A percentile compares a stretch with the other conserved stretches of the same genome.
Evolutionary conservation across 2,113 vertebrate genomes (phyloP).

Genomic region (Cathartes aura): DNA sequence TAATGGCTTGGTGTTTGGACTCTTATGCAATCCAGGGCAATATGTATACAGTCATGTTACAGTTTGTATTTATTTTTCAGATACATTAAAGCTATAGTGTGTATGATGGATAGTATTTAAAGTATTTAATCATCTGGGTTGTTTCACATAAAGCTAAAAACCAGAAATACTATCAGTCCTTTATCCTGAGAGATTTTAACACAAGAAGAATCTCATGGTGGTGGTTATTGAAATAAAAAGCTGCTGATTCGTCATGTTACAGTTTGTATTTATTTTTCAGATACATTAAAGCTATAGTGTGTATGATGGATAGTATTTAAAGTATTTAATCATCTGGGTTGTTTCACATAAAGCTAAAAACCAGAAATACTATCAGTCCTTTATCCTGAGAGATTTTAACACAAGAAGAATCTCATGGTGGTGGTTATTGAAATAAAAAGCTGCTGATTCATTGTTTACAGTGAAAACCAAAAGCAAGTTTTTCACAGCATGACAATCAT

Average conservation of each 20-base stretch:
- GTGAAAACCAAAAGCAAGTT: background rate
- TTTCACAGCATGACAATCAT: background rate
- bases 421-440: background rate
- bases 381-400: background rate
- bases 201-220: background rate
- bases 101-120: background rate
- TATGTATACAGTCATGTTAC: background rate
- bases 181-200: background rate
- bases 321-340: background rate
- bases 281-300: background rate
- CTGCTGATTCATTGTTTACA: background rate
- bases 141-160: background rate
- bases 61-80: background rate
- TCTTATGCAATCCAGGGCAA: fast-evolving
- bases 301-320: background rate
- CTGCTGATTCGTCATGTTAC: background rate
- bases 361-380: background rate
- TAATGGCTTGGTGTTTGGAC: background rate
- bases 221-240: background rate
- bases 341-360: background rate
- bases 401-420: background rate
- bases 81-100: background rate
- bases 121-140: background rate
- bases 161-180: background rate
- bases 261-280: background rate